Evolutionary conservation across 2,888 invertebrate genomes (phyloP), one percentile per base, ranked within the genome.

Genomic region (Heliconius cydno): DNA sequence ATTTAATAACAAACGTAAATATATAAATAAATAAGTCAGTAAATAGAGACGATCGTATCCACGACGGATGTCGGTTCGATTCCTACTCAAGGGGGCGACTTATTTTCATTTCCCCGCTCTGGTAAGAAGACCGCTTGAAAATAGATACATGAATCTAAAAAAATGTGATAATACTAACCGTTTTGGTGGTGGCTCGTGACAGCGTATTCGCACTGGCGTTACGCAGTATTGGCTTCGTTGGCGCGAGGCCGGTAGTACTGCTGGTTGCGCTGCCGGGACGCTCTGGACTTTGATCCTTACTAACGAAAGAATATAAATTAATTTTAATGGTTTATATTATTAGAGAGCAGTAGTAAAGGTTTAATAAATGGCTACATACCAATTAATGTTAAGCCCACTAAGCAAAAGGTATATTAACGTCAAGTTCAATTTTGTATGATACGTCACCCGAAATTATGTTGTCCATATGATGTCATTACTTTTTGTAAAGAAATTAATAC

Each of bases 151-250:
- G n/a, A 12, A 60, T 1, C n/a, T 60, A n/a, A n/a, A 60, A n/a
- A 60, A n/a, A 60, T n/a, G 6, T 65, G 6, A 28, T 3, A 25
- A 38, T 46, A 34, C 28, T 63, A 87, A 92, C 92, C 87, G 90
- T 87, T 84, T 91, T 91, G 63, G 89, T 87, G 19, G 92, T 86
- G 5, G 88, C 85, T 22, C 90, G 87, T 22, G 90, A 87, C 60
- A 95, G 84, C 34, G 94, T 95, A 74, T 95, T 92, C 77, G 96
- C 94, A 90, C 97, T 97, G n/a, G 96, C 92, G 87, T 95, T 94
- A 71, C 95, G 91, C 65, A 96, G 95, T 28, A 96, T 88, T n/a
- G 91, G 88, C n/a, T 91, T 88, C 92, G 95, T 85, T 91, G 87
- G 80, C 72, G 84, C 83, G 22, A 80, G 70, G 38, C 82, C 77